Evolutionary conservation across 2,888 invertebrate species (phyloP).

Genomic region (Listrodromus nycthemerus): DNA sequence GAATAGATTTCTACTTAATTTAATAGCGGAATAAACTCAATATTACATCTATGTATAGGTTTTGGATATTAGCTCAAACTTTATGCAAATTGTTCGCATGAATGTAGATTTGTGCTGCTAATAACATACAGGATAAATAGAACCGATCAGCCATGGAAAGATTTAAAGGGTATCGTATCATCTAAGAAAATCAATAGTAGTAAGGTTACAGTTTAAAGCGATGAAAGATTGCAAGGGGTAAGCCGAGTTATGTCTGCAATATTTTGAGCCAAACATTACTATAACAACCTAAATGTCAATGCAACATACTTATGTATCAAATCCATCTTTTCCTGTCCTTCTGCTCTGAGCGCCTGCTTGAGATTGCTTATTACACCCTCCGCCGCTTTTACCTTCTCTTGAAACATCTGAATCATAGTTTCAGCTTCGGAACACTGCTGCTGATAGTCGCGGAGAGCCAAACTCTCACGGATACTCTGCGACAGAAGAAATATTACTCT

Average conservation of each 20-base stretch:
- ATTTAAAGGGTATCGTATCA: neutral
- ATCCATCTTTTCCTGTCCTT: slow-evolving; percentile 46
- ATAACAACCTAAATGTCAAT: neutral
- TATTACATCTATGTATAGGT: no score
- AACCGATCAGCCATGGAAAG: neutral
- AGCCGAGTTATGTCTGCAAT: no score
- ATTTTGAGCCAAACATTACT: neutral
- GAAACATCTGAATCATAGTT: slow-evolving; percentile 61
- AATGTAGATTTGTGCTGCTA: no score
- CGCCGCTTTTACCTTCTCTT: slow-evolving; percentile 66
- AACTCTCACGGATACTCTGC: slow-evolving; percentile 50
- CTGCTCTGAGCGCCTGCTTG: slow-evolving; percentile 37
- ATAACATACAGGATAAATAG: neutral
- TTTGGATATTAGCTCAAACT: no score
- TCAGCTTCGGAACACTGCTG: slow-evolving; percentile 56
- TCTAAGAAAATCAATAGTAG: neutral
- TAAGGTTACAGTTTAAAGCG: neutral
- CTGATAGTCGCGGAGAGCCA: slow-evolving; percentile 48
- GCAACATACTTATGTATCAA: slow-evolving; percentile 61
- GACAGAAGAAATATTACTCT: neutral
- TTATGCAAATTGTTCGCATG: no score
- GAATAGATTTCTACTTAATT: no score
- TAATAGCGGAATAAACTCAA: no score
- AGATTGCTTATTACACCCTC: slow-evolving; percentile 61
- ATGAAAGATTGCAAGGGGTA: neutral